Evolutionary conservation across 1,140 invertebrate species (phyloP), one percentile per base, ranked within the genome.

Genomic region (Artemia franciscana): DNA sequence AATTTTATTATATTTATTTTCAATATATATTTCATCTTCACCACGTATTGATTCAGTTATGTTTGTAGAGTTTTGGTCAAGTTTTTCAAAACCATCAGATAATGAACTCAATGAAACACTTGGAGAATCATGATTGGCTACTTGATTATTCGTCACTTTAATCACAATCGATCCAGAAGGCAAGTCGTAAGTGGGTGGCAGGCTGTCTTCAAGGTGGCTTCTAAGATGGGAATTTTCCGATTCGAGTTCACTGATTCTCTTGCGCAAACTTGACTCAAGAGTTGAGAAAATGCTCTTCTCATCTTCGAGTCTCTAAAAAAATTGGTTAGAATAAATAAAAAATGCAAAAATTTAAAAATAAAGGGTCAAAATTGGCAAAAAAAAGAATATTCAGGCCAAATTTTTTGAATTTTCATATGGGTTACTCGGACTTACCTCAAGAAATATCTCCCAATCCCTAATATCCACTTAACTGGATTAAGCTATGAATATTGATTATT

Each of bases 251-350:
- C 78, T 81, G 68, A 82, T 84, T 62, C 82, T 77, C 64, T 84
- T 84, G 67, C 84, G 83, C 23, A 88, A 73, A 67, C 84, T 84
- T 67, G 85, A 79, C 69, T 89, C 85, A 67, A 88, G 77, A 1
- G 82, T 83, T 27, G 83, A 75, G 26, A 85, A 71, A 64, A 84
- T 80, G 12, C 82, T 78, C 70, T 86, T 86, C 71, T 86, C 84
- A 72, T 85, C 83, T 75, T 85, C 82, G 26, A 86, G 71, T 69
- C 85, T 84, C 80, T 85, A 70, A 12, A 75, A n/a, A n/a, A n/a
- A n/a, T n/a, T n/a, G n/a, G n/a, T n/a, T n/a, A n/a, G n/a, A n/a
- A n/a, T n/a, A n/a, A n/a, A n/a, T n/a, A n/a, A n/a, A n/a, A n/a
- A n/a, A n/a, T n/a, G n/a, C n/a, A n/a, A n/a, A n/a, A n/a, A n/a